A percentile compares a stretch with the other conserved stretches of the same genome.
These are phyloP conservation scores for Cataglyphis rosenhaueri DNA, from an alignment of 2,888 invertebrate genomes.

Conservation along the genomic window DNA sequence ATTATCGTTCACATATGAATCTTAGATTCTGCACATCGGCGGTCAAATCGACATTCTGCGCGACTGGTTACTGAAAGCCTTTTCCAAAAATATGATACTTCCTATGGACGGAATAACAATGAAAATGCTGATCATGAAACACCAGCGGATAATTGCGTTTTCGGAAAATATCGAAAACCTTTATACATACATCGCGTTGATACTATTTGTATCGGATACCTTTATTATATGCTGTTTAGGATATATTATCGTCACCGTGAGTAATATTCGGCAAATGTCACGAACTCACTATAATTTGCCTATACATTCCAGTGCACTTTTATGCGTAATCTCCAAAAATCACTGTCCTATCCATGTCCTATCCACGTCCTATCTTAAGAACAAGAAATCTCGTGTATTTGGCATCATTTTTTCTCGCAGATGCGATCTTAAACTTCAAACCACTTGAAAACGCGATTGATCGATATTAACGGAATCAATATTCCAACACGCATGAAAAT, in stretches of 20 bases:
- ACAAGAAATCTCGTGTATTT: neutral
- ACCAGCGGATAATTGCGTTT: conserved; percentile 41
- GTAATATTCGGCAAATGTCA: conserved; percentile 13
- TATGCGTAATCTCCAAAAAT: neutral
- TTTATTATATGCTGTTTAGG: conserved; percentile 64
- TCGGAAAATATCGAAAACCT: conserved; percentile 25
- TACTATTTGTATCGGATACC: conserved; percentile 56
- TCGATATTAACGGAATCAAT: neutral
- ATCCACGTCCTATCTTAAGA: neutral
- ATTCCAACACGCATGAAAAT: neutral
- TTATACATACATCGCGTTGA: conserved; percentile 53
- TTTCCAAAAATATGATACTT: neutral
- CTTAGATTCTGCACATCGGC: conserved; percentile 46
- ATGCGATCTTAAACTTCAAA: neutral
- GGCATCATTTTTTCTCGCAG: neutral
- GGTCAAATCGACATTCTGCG: conserved; percentile 50
- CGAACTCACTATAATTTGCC: neutral
- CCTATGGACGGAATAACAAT: neutral
- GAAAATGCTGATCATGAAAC: conserved; percentile 34
- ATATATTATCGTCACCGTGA: conserved; percentile 65
- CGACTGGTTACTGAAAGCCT: conserved; percentile 6
- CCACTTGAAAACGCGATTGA: neutral
- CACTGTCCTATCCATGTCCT: neutral
- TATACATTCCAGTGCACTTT: neutral
- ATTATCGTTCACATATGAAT: neutral